Evolutionary conservation across 2,888 invertebrate species (phyloP).

Genomic region (Busseola fusca): DNA sequence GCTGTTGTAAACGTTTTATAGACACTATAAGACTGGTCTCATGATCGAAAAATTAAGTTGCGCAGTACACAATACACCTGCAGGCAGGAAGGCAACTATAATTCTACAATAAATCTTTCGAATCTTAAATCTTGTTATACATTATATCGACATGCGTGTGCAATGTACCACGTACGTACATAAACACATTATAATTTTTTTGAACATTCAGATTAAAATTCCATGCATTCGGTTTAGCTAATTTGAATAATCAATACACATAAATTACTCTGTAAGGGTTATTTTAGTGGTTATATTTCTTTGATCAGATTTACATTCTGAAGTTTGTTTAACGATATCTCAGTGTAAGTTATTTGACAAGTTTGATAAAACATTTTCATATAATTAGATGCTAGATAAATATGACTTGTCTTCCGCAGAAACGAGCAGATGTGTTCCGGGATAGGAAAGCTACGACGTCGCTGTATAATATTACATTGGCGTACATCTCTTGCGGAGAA

Average conservation of each 20-base stretch:
- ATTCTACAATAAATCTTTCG: constrained; percentile 59
- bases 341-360: constrained; percentile 30
- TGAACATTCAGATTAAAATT: constrained; percentile 69
- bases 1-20: constrained; percentile 32
- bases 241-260: constrained; percentile 68
- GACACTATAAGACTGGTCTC: constrained; percentile 25
- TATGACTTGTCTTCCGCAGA: constrained; percentile 41
- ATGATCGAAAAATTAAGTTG: constrained; percentile 50
- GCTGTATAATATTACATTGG: constrained; percentile 38
- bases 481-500: constrained; percentile 64
- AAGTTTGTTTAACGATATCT: constrained; percentile 45
- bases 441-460: constrained; percentile 29
- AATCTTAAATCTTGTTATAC: constrained; percentile 59
- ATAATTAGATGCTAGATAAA: constrained; percentile 53
- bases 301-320: constrained; percentile 38
- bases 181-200: constrained; percentile 58
- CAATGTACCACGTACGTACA: constrained; percentile 43
- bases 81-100: constrained; percentile 57
- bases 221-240: constrained; percentile 64
- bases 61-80: constrained; percentile 44
- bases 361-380: constrained; percentile 36
- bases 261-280: constrained; percentile 63
- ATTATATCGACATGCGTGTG: constrained; percentile 52
- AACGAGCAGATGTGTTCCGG: constrained; percentile 43
- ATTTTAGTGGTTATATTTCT: constrained; percentile 56